Conservation (phyloP, 2,797 vertebrate genomes). For the Coreius guichenoti region DNA sequence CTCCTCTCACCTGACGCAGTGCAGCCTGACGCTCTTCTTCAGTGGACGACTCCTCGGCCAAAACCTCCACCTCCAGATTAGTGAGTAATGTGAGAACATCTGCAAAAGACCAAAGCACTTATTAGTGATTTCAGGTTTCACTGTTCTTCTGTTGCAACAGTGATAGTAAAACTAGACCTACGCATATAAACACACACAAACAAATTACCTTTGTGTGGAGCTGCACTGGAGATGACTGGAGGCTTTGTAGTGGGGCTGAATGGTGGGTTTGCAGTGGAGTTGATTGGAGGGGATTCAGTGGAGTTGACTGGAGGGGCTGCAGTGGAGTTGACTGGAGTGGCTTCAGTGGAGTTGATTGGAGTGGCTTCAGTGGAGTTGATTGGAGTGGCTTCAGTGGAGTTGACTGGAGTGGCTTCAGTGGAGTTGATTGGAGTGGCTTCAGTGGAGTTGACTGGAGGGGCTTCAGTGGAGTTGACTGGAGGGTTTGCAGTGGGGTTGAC, state of each 20-base stretch:
- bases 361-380: no score
- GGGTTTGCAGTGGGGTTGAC: no score
- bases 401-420: no score
- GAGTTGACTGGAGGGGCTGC: not conserved
- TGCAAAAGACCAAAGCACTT: not conserved
- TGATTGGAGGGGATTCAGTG: no score
- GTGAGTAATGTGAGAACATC: not conserved
- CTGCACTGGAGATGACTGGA: not conserved
- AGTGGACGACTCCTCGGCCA: not conserved
- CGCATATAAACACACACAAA: not conserved
- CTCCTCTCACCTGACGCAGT: constrained; percentile 16
- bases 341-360: no score
- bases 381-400: no score
- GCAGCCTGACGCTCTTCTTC: not conserved
- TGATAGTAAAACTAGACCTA: not conserved
- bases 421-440: no score
- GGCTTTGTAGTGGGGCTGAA: not conserved
- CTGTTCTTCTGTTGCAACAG: not conserved
- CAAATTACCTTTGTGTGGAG: not conserved
- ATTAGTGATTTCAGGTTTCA: not conserved
- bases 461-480: no score
- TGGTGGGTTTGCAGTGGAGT: no score
- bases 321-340: no score
- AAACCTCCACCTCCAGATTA: constrained; percentile 22
- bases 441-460: no score